A percentile compares a stretch with the other conserved stretches of the same genome.
Conservation (phyloP, 2,888 invertebrate genomes). For the Pollenia griseotomentosa region DNA sequence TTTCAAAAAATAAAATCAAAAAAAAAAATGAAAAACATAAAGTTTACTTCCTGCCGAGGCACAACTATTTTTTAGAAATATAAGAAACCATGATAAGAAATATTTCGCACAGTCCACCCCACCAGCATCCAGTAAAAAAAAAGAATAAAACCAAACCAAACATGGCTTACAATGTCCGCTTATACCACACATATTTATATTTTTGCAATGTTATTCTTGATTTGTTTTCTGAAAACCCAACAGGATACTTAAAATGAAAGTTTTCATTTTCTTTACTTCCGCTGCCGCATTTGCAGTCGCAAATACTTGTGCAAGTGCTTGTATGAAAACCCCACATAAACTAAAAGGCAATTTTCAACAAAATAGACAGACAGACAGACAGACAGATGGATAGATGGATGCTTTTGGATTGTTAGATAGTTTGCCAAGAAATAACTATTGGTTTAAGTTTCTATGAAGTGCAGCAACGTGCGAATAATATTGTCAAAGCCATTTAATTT, state of each 20-base stretch:
- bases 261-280: constrained; percentile 17
- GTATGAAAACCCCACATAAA: background rate
- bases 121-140: no score
- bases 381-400: no score
- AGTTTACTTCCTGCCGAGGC: background rate
- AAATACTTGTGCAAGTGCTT: background rate
- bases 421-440: background rate
- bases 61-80: background rate
- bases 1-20: background rate
- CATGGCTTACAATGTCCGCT: constrained; percentile 20
- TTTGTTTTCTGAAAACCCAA: constrained; percentile 4
- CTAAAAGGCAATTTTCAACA: background rate
- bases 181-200: background rate
- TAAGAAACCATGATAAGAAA: background rate
- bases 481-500: background rate
- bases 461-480: background rate
- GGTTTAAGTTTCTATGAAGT: background rate
- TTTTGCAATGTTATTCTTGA: background rate
- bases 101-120: background rate
- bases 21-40: background rate
- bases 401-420: background rate
- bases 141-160: background rate
- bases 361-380: background rate
- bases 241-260: constrained; percentile 31
- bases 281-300: no score